Base-by-base conservation (phyloP, 2,797 vertebrate species). In the Uromys caudimaculatus region DNA sequence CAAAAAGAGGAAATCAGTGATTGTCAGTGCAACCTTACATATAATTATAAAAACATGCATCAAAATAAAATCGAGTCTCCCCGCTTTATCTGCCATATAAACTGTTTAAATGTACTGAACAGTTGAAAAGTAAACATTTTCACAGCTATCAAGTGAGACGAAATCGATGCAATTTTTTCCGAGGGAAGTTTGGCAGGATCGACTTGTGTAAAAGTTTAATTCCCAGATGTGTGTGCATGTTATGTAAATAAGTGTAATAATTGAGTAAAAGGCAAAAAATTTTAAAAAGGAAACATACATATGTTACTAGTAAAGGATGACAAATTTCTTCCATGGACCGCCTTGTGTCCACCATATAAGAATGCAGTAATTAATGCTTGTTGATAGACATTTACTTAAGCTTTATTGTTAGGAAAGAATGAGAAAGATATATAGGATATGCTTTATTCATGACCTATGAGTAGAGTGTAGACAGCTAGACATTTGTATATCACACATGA, bases 121-220 rank as follows among this genome's bases (percentile, higher is more conserved):
- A 71, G 14, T 91, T 85, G 56, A 27, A 54, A 88, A 85, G 32
- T 71, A 81, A 35, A 29, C 93, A 81, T 75, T 94, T 83, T 90
- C 64, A 89, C 12, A 78, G 1, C 38, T 58, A 35, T n/a, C 62
- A 73, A 86, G 23, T 93, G 50, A 94, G 76, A 77, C 19, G 85
- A 17, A 94, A 88, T 93, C 71, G 91, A 90, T 50, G 21, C 24
- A 91, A 84, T 19, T 12, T 54, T 21, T 54, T 93, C 44, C 8
- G 23, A 96, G 76, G 19, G 16, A 85, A 71, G 10, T 81, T 64
- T 76, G 71, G 8, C 4, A 50, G 67, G 50, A 92, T 92, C 47
- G 54, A 79, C 19, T 56, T 35, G 27, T 81, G 10, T 92, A 85
- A 90, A 35, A 84, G 93, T 85, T 95, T 92, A 90, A 92, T 60